A percentile compares a stretch with the other conserved stretches of the same genome.
These are phyloP conservation scores for Agrenia bidenticulata DNA, from an alignment of 2,888 invertebrate species.

Conservation along the genomic window DNA sequence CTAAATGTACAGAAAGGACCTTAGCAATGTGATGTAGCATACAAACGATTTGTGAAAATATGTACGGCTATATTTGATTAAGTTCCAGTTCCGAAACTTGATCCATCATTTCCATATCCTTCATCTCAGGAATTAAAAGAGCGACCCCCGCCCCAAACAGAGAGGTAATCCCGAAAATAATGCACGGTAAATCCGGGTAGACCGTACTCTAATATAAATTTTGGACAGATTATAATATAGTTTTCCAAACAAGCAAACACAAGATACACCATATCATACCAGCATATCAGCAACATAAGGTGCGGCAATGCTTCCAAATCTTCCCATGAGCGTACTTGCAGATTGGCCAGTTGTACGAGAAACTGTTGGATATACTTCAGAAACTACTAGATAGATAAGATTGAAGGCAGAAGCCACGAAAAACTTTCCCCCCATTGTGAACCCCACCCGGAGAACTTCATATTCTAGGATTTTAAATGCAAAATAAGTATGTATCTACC, in stretches of 20 bases:
- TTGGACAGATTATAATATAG: not conserved
- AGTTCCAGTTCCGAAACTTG: conserved; percentile 17
- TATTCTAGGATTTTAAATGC: conserved; percentile 18
- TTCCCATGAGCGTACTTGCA: conserved; percentile 38
- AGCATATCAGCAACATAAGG: conserved; percentile 45
- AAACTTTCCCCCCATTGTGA: conserved; percentile 47
- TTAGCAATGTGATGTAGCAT: too few species aligned
- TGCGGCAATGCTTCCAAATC: conserved; percentile 45
- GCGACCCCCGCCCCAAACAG: conserved; percentile 29
- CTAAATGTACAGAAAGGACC: too few species aligned
- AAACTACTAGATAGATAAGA: conserved; percentile 43
- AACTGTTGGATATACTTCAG: conserved; percentile 48
- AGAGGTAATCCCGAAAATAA: conserved; percentile 41
- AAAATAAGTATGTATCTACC: not conserved
- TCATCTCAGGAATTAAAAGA: conserved; percentile 45
- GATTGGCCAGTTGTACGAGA: conserved; percentile 38
- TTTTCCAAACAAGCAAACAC: not conserved
- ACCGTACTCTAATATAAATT: conserved; percentile 27
- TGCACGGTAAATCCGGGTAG: conserved; percentile 42
- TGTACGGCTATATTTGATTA: not conserved
- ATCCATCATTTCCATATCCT: conserved; percentile 44
- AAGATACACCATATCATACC: conserved; percentile 24
- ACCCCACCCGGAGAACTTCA: conserved; percentile 28
- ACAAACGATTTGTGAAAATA: too few species aligned
- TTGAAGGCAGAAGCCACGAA: conserved; percentile 42